phyloP scores from a whole-genome alignment of 2,113 vertebrate species.

The Oreotrochilus melanogaster region DNA sequence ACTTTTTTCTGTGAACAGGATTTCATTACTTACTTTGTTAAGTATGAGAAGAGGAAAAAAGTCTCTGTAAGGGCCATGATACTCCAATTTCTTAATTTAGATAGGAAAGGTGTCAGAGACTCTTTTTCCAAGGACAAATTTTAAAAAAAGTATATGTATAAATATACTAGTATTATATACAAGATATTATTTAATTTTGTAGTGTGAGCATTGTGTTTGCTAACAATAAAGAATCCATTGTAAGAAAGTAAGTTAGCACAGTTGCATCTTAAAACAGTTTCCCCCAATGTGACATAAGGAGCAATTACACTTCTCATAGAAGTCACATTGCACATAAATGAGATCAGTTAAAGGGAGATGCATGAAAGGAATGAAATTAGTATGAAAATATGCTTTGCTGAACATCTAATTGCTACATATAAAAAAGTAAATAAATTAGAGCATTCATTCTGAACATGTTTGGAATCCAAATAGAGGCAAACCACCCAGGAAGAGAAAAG shows the following conservation, averaged over 20 bases:
- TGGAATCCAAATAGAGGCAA: background rate
- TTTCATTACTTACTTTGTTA: background rate
- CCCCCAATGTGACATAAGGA: background rate
- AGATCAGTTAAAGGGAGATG: background rate
- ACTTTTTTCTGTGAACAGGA: background rate
- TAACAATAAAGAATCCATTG: background rate
- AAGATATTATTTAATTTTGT: background rate
- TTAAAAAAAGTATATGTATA: background rate
- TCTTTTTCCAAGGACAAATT: background rate
- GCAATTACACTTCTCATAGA: background rate
- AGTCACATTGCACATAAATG: background rate
- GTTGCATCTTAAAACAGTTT: background rate
- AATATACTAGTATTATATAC: background rate
- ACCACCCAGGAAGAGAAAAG: background rate
- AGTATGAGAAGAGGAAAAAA: background rate
- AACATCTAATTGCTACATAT: background rate
- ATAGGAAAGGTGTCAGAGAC: background rate
- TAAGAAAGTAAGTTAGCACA: background rate
- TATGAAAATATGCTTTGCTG: background rate
- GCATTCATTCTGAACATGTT: background rate
- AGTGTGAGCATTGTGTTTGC: background rate
- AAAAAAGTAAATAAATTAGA: background rate
- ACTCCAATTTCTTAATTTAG: background rate
- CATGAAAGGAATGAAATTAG: background rate
- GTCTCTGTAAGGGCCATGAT: background rate